Percentiles rank a stretch among this genome's conserved stretches.
phyloP scores from a whole-genome alignment of 1,140 invertebrate species.

The Ladona fulva region DNA sequence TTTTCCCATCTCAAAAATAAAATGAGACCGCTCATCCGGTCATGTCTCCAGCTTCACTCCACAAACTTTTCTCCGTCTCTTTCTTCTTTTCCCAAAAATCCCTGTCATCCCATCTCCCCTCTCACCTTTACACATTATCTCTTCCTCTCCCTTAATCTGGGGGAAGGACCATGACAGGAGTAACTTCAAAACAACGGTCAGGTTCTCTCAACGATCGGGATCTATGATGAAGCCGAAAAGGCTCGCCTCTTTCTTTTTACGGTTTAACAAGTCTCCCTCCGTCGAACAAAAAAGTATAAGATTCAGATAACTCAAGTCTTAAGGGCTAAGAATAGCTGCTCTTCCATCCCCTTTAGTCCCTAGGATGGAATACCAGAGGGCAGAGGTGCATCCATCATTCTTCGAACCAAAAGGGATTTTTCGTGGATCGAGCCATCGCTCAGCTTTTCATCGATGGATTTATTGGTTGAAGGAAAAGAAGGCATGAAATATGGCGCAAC shows the following conservation, averaged over 20 bases:
- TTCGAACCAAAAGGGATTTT: too few relatives aligned
- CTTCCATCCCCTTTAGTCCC: too few relatives aligned
- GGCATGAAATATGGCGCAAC: too few relatives aligned
- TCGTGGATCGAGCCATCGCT: too few relatives aligned
- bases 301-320: not conserved
- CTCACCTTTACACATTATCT: not conserved
- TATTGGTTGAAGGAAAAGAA: too few relatives aligned
- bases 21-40: too few relatives aligned
- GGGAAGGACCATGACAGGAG: not conserved
- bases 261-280: not conserved
- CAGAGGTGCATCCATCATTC: too few relatives aligned
- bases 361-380: too few relatives aligned
- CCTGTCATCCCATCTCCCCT: not conserved
- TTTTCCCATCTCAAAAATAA: too few relatives aligned
- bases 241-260: not conserved
- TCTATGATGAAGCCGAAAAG: not conserved
- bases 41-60: too few relatives aligned
- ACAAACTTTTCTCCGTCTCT: not conserved
- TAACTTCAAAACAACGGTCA: not conserved
- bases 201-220: not conserved
- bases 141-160: not conserved
- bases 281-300: not conserved
- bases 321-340: not conserved
- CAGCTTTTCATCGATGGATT: too few relatives aligned
- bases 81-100: not conserved